Percentiles rank a stretch among this genome's conserved stretches.
Evolutionary conservation across 2,113 vertebrate species (phyloP).

Genomic region (Tapirus terrestris): DNA sequence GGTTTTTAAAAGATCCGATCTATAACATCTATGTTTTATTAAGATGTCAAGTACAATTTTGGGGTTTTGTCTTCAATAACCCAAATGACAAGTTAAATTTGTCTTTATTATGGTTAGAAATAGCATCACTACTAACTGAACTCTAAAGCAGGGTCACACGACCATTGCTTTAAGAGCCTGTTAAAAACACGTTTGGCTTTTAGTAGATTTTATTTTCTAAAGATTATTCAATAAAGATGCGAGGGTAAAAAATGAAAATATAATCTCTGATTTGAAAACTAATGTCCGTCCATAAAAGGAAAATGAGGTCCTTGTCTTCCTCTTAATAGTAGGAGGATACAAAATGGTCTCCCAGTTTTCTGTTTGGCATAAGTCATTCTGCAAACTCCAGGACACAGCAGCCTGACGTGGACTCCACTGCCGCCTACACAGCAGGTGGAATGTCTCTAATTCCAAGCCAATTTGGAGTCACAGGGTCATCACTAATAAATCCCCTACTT

Average conservation of each 20-base stretch:
- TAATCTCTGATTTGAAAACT: neutral
- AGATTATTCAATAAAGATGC: neutral
- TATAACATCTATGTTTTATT: neutral
- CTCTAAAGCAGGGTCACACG: neutral
- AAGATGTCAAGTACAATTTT: neutral
- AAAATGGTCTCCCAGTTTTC: too few relatives aligned
- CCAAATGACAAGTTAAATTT: neutral
- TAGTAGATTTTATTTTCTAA: slow-evolving; percentile 8
- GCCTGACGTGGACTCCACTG: fast-evolving
- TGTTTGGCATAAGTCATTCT: neutral
- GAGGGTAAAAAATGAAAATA: neutral
- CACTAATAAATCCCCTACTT: neutral
- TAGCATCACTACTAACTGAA: neutral
- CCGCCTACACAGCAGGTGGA: fast-evolving
- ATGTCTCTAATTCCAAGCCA: neutral
- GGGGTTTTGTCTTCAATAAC: neutral
- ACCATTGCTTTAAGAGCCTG: neutral
- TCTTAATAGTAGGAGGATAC: neutral
- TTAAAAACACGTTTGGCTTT: neutral
- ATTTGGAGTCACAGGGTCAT: too few relatives aligned
- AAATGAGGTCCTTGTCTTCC: neutral
- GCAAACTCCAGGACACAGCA: neutral
- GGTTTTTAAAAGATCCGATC: neutral
- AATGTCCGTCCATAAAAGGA: neutral
- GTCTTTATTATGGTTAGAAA: neutral